Base-by-base conservation (phyloP, 1,140 invertebrate genomes). In the Halictus rubicundus region DNA sequence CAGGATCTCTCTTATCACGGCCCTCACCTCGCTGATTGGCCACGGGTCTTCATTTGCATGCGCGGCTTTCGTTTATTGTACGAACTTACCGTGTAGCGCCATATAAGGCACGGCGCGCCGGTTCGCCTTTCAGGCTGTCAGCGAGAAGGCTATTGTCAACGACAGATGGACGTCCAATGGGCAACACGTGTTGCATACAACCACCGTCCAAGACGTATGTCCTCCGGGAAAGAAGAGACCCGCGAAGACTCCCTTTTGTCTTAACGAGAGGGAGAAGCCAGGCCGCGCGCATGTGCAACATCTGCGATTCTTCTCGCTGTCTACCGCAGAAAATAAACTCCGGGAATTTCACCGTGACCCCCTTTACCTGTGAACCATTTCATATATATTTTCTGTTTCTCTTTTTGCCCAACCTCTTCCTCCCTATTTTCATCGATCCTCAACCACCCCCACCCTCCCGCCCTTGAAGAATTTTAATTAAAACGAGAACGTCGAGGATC, bases 131-230 rank as follows among this genome's bases (percentile, higher is more conserved):
- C 81, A 86, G 85, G 68, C 87, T 89, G 88, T 90, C 89, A 90
- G 85, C 83, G 88, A 89, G 81, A 86, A 88, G 85, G 83, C 85
- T 89, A 90, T 90, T 90, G 89, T 90, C 88, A 89, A 87, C 89
- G 88, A 88, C 89, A 89, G 88, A 91, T 90, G 90, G 89, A 90
- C 89, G 86, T 90, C 89, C 87, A 91, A 90, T 88, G 86, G 85
- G 80, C 83, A 88, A 88, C 87, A 89, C 87, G 88, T 88, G 89
- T 89, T 86, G 87, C 89, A 90, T 90, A 90, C 85, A 83, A 78
- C 76, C 72, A 63, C 19, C 70, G 19, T 68, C 63, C 70, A 75
- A 77, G 80, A 84, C 63, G 72, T 76, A 80, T 82, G 70, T 66
- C 32, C 71, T 66, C 74, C 81, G 77, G 68, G 79, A 84, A 69